Evolutionary conservation across 2,888 invertebrate genomes (phyloP), one percentile per base, ranked within the genome.

Genomic region (Drosophila vallismaia): DNA sequence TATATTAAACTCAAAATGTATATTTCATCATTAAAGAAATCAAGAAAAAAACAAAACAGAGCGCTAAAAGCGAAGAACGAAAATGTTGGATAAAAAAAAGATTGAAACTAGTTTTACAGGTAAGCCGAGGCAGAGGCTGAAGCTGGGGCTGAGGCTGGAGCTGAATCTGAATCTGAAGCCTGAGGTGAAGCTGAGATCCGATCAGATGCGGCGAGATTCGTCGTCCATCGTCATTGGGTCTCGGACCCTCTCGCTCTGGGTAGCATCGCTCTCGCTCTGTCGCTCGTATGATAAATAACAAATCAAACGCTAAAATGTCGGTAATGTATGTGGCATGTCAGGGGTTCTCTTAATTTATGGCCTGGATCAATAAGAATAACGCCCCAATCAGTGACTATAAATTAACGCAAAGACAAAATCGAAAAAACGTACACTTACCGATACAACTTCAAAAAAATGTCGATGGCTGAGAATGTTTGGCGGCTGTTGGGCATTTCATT

Each of bases 331-430:
- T 88, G 85, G 83, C 77, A 74, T 85, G 85, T 86, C 85, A 88
- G 85, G 77, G 88, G 75, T 76, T 88, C 73, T 73, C 80, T 57
- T 88, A 88, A 86, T 86, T 86, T 86, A 86, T 86, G 83, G 84
- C 86, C 89, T 89, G 89, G 86, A 86, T 89, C 86, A 86, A 89
- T 89, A 86, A 86, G 86, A 86, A 86, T 86, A 89, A 86, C 86
- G 89, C 89, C 86, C 89, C 86, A 86, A 86, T 86, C 86, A 89
- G 86, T 83, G 89, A 89, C 86, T 83, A 86, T 86, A 86, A 86
- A 86, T 86, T 89, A 86, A 89, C 87, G 76, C 89, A 89, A 77
- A 85, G 84, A 89, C 88, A 88, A 87, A 82, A 80, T 40, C 40
- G 40, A 42, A 42, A 40, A 69, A 55, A 46, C 44, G 54, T 38